Base-by-base conservation (phyloP, 1,140 invertebrate species). In the Aphidius gifuensis region DNA sequence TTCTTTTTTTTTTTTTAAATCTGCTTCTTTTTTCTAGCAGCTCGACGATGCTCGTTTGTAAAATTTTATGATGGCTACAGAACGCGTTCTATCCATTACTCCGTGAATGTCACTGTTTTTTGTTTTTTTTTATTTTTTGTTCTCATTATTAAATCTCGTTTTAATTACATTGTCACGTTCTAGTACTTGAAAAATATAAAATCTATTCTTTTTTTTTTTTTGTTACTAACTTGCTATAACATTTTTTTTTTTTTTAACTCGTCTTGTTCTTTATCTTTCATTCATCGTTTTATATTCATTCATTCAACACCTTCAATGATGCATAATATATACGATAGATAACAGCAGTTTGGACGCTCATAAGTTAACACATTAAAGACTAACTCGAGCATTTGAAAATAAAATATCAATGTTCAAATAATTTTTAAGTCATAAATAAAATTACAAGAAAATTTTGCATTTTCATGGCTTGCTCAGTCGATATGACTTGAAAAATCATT, bases 21-120 rank as follows among this genome's bases (percentile, higher is more conserved):
- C 48, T 49, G 61, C 63, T 64, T 50, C 45, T 66, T 50, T 45
- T 45, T 47, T 56, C 63, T 64, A 64, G 62, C 66, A 65, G 40
- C 56, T 38, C 58, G 58, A 68, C 68, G 70, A 78, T 71, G 72
- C 74, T 78, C 75, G 77, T 80, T 78, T 77, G 76, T 77, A 76
- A 74, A 78, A 80, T 78, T 75, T 78, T 76, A 78, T 72, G 73
- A 75, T 70, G 66, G 64, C 64, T 62, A 65, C 64, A 65, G 64
- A 61, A 57, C 65, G 66, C 69, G 69, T 71, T 74, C 69, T 71
- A 74, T 75, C 70, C 70, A 74, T 73, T 74, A 74, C 68, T 58
- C 66, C 56, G 39, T 11, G n/a, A 49, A 44, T 40, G 57, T 60
- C 53, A 62, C 51, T 62, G 49, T 65, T 62, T 61, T 66, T 42